Conservation (phyloP, 2,797 vertebrate genomes). For the Epinephelus awoara region DNA sequence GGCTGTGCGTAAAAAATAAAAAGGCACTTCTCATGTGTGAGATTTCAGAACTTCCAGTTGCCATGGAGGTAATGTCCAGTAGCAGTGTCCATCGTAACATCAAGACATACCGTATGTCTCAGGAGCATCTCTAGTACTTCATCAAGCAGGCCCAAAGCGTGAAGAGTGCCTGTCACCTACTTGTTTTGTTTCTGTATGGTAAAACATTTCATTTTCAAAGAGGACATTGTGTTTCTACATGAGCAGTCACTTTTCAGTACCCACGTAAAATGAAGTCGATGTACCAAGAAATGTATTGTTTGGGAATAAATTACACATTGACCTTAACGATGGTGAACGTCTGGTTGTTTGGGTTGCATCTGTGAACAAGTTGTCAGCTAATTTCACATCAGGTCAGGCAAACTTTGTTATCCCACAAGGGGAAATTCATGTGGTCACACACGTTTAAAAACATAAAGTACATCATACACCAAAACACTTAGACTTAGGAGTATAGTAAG, state of each 20-base stretch:
- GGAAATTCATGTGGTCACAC: too few species aligned
- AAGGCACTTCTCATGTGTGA: slow-evolving; percentile 4
- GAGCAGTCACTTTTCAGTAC: slow-evolving; percentile 67
- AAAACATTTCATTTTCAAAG: slow-evolving; percentile 62
- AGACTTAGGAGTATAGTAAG: too few species aligned
- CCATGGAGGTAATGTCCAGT: slow-evolving; percentile 33
- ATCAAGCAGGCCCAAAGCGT: slow-evolving; percentile 49
- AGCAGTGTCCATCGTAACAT: slow-evolving; percentile 47
- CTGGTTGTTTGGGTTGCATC: slow-evolving; percentile 32
- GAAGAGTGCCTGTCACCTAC: slow-evolving; percentile 49
- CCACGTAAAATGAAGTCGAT: slow-evolving; percentile 71
- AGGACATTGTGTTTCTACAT: slow-evolving; percentile 67
- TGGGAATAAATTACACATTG: slow-evolving; percentile 79
- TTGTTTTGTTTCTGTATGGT: slow-evolving; percentile 47
- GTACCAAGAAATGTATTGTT: slow-evolving; percentile 79
- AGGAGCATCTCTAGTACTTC: slow-evolving; percentile 57
- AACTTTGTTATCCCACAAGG: too few species aligned
- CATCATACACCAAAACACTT: too few species aligned
- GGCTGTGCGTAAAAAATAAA: slow-evolving; percentile 15
- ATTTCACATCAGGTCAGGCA: background rate
- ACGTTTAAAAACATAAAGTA: too few species aligned
- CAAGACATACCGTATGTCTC: slow-evolving; percentile 42
- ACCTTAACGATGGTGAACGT: slow-evolving; percentile 44
- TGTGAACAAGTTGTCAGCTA: background rate
- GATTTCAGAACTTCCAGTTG: slow-evolving; percentile 47